These are phyloP conservation scores for Enteromius fasciolatus DNA, from an alignment of 2,797 vertebrate genomes.

Conservation along the genomic window DNA sequence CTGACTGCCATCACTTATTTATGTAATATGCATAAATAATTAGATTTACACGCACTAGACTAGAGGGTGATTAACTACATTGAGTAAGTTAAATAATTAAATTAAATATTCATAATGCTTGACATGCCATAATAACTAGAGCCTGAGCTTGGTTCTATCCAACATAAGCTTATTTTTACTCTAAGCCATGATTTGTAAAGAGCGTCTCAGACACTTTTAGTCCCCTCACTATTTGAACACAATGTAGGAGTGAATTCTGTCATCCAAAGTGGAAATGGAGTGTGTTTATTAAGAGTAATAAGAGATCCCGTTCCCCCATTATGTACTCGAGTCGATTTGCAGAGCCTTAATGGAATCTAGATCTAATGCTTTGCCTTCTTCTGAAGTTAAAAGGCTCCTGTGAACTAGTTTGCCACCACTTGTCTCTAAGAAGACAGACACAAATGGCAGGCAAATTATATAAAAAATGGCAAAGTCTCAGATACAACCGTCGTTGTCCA, in stretches of 20 bases:
- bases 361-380: slow-evolving; percentile 25
- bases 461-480: background rate
- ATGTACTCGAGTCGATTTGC: slow-evolving; percentile 22
- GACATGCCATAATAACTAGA: background rate
- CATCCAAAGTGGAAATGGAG: background rate
- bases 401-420: slow-evolving; percentile 16
- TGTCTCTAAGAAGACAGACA: background rate
- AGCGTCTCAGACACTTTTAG: background rate
- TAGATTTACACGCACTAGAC: slow-evolving; percentile 12
- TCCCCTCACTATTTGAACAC: background rate
- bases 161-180: background rate
- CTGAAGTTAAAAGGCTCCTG: slow-evolving; percentile 32
- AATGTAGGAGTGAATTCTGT: background rate
- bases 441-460: background rate
- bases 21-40: slow-evolving; percentile 27
- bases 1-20: slow-evolving; percentile 13
- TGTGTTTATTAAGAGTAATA: slow-evolving; percentile 37
- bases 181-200: slow-evolving; percentile 10
- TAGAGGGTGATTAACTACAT: slow-evolving; percentile 22
- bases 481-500: background rate
- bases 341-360: slow-evolving; percentile 31
- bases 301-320: background rate
- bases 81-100: background rate
- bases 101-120: slow-evolving; percentile 10
- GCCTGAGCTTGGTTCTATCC: background rate